Conservation (phyloP, 2,888 invertebrate genomes). For the Sphaeridia pumilis region DNA sequence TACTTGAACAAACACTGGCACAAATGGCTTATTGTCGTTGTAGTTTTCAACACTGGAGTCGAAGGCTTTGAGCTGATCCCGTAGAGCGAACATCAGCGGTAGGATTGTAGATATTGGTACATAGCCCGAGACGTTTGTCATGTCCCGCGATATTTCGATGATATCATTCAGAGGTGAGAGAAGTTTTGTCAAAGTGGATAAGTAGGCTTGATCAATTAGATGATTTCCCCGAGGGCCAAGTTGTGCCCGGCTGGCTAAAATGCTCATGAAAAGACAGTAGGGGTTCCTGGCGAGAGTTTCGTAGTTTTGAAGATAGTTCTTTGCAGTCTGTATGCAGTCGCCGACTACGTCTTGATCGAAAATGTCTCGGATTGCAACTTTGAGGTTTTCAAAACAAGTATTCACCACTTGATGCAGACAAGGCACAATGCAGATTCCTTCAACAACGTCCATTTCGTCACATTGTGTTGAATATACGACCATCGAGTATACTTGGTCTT, state of each 20-base stretch:
- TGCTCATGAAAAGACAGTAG: slow-evolving; percentile 8
- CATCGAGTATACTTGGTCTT: slow-evolving; percentile 1
- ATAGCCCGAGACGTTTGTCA: slow-evolving; percentile 3
- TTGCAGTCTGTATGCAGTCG: slow-evolving; percentile 9
- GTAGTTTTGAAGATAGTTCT: slow-evolving; percentile 8
- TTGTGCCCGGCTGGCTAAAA: neutral
- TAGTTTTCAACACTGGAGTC: slow-evolving; percentile 6
- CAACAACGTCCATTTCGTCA: slow-evolving; percentile 3
- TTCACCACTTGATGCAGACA: slow-evolving; percentile 12
- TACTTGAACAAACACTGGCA: slow-evolving; percentile 12
- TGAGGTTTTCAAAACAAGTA: slow-evolving; percentile 9
- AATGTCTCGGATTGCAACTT: slow-evolving; percentile 1
- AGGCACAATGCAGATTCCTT: slow-evolving; percentile 7
- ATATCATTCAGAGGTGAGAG: slow-evolving; percentile 18
- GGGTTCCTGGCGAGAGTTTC: slow-evolving; percentile 17
- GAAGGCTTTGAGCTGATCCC: slow-evolving; percentile 5
- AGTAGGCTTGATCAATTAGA: slow-evolving; percentile 2
- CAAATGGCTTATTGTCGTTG: slow-evolving; percentile 10
- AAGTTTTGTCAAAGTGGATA: slow-evolving; percentile 6
- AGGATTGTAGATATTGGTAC: slow-evolving; percentile 6
- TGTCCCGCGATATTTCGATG: slow-evolving; percentile 13
- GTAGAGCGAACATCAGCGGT: slow-evolving; percentile 6
- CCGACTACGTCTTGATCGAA: slow-evolving; percentile 12
- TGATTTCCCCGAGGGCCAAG: neutral
- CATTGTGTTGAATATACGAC: slow-evolving; percentile 6